Percentiles rank a stretch among this genome's conserved stretches.
Evolutionary conservation across 2,113 vertebrate genomes (phyloP).

Genomic region (Uria lomvia): DNA sequence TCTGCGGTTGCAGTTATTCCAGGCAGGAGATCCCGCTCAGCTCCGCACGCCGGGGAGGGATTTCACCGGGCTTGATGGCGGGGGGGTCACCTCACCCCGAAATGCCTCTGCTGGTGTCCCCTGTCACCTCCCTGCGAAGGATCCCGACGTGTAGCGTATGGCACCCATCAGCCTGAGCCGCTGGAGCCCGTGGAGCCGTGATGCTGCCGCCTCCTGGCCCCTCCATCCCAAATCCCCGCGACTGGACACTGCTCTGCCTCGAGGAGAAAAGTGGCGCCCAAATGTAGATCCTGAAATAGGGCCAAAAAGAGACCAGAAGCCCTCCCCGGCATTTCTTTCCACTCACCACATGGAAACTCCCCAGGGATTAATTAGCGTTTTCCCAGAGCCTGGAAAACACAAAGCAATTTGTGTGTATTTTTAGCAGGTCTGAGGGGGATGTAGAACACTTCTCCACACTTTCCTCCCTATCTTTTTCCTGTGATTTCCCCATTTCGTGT

Average conservation of each 20-base stretch:
- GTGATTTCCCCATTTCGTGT: not conserved
- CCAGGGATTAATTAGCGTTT: not conserved
- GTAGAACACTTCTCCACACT: not conserved
- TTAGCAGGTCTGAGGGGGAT: not conserved
- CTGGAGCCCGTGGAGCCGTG: not conserved
- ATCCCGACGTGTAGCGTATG: accelerated
- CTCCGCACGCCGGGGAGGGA: accelerated
- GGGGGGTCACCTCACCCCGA: not conserved
- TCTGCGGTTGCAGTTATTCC: not conserved
- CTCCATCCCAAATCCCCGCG: not conserved
- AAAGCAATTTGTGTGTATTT: not conserved
- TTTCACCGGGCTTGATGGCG: not conserved
- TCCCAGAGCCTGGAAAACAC: not conserved
- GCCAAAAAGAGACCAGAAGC: not conserved
- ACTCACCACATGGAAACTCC: not conserved
- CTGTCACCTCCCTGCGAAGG: not conserved
- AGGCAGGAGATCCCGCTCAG: not conserved
- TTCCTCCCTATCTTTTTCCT: not conserved
- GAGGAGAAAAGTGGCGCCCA: not conserved
- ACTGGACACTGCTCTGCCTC: too few species aligned
- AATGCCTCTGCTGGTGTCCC: not conserved
- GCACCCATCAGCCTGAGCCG: not conserved
- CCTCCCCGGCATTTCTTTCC: not conserved
- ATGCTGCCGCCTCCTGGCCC: not conserved
- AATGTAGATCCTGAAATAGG: not conserved